These are phyloP conservation scores for Syrrhaptes paradoxus DNA, from an alignment of 2,113 vertebrate species.

Conservation along the genomic window DNA sequence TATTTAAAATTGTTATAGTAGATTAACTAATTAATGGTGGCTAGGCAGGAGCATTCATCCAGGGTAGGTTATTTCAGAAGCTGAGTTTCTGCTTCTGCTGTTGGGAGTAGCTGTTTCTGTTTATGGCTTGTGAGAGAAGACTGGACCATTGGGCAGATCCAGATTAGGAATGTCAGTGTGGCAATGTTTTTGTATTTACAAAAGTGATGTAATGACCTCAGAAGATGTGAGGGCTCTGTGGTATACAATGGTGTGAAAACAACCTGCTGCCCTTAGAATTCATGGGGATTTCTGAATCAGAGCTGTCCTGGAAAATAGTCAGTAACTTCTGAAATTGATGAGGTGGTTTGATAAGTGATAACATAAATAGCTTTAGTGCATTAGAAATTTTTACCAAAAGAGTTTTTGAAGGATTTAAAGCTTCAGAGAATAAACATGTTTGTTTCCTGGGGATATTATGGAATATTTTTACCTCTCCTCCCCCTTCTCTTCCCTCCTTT, in stretches of 20 bases:
- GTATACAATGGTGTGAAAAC: background rate
- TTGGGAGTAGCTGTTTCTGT: background rate
- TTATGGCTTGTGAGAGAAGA: background rate
- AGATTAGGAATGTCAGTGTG: background rate
- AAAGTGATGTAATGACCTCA: background rate
- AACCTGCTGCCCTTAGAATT: background rate
- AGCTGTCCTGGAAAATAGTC: background rate
- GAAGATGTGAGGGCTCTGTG: background rate
- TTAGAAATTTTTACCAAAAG: background rate
- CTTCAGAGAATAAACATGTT: background rate
- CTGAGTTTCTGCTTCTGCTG: background rate
- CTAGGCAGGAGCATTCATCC: background rate
- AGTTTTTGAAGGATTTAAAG: background rate
- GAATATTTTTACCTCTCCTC: background rate
- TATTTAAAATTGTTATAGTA: conserved; percentile 23
- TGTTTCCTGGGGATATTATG: background rate
- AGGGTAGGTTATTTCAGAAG: background rate
- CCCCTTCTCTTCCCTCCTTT: background rate
- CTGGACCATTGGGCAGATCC: background rate
- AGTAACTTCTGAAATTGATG: background rate
- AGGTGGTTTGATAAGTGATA: background rate
- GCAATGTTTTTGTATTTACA: background rate
- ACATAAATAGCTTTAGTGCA: background rate
- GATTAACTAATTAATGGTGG: conserved; percentile 44
- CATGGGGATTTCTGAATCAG: background rate